These are phyloP conservation scores for Arothron firmamentum DNA, from an alignment of 2,113 vertebrate species.

Conservation along the genomic window DNA sequence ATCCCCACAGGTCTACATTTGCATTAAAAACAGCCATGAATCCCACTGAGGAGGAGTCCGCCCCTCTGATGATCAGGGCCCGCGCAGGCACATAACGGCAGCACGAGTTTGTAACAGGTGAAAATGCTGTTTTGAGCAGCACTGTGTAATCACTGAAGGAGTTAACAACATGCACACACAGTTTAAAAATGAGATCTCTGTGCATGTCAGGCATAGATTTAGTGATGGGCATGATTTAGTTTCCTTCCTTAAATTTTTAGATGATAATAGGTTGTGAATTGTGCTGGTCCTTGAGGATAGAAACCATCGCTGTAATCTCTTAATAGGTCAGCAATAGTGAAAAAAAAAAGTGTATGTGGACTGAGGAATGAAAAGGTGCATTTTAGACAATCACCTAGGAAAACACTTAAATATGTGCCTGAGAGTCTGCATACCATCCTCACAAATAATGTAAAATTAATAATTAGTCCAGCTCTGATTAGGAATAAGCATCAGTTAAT, in stretches of 20 bases:
- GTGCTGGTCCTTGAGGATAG: constrained; percentile 20
- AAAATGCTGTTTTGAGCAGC: too few relatives aligned
- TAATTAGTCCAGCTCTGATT: too few relatives aligned
- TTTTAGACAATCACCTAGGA: constrained; percentile 3
- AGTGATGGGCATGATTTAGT: too few relatives aligned
- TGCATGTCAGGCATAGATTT: too few relatives aligned
- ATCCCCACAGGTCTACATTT: constrained; percentile 6
- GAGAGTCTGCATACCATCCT: too few relatives aligned
- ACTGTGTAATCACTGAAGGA: too few relatives aligned
- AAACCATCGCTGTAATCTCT: constrained; percentile 23
- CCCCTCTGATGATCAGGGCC: constrained; percentile 77
- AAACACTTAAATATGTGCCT: background rate
- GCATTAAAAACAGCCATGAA: constrained; percentile 66
- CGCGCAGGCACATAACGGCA: constrained; percentile 64
- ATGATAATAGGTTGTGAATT: constrained; percentile 40
- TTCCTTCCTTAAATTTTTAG: constrained; percentile 45
- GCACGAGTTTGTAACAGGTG: too few relatives aligned
- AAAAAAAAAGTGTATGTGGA: constrained; percentile 23
- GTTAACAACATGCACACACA: too few relatives aligned
- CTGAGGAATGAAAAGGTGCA: constrained; percentile 1
- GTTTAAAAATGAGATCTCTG: too few relatives aligned
- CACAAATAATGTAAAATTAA: too few relatives aligned
- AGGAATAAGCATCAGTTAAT: too few relatives aligned
- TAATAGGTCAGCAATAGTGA: constrained; percentile 22
- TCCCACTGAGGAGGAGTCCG: constrained; percentile 76